Evolutionary conservation across 2,113 vertebrate genomes (phyloP).

Genomic region (Ursus arctos): DNA sequence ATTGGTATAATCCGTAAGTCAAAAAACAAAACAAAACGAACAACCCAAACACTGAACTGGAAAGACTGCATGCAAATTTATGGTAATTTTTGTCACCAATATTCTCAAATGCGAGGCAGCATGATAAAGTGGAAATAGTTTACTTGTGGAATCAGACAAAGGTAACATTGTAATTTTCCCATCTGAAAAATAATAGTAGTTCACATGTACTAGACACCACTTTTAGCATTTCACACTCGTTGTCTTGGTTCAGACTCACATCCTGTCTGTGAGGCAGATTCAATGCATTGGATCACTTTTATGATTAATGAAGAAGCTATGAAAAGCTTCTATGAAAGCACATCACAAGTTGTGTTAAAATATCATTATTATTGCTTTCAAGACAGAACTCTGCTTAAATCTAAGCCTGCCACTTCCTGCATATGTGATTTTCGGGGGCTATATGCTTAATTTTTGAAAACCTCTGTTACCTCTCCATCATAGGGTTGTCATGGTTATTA

Average conservation of each 20-base stretch:
- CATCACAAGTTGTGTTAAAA: neutral
- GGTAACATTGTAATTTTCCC: neutral
- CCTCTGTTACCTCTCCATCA: neutral
- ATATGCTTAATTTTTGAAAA: neutral
- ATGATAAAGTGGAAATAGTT: neutral
- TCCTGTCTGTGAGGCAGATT: neutral
- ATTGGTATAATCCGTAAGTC: neutral
- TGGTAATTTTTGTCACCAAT: neutral
- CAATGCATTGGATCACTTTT: neutral
- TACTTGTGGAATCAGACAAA: neutral
- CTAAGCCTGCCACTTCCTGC: neutral
- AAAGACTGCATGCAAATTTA: neutral
- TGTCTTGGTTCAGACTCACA: neutral
- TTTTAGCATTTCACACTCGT: neutral
- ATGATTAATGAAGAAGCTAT: conserved; percentile 7
- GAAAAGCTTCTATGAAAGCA: neutral
- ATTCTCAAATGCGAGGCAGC: neutral
- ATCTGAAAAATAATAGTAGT: neutral
- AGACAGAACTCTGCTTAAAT: conserved; percentile 1
- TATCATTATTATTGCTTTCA: neutral
- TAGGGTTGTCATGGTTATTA: neutral
- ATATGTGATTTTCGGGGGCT: neutral
- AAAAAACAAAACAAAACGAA: neutral
- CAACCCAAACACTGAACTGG: neutral
- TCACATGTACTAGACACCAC: neutral